Percentiles rank a stretch among this genome's conserved stretches.
Evolutionary conservation across 1,140 invertebrate genomes (phyloP).

Genomic region (Xylocopa sonorina): DNA sequence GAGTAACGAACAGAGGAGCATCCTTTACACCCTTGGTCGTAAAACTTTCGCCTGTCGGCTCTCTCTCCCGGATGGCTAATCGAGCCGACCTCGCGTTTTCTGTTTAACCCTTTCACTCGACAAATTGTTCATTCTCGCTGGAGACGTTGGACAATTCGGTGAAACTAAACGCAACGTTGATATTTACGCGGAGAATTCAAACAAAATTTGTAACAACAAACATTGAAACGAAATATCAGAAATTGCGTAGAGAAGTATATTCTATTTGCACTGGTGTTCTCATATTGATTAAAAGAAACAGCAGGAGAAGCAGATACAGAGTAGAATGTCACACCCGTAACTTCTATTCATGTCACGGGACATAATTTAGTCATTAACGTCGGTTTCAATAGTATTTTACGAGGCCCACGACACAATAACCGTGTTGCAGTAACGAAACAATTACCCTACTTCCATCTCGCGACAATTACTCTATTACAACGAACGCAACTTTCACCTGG

Average conservation of each 20-base stretch:
- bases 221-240: no score
- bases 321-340: no score
- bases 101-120: conserved; percentile 16
- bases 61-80: conserved; percentile 22
- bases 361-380: no score
- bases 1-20: conserved; percentile 33
- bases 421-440: background rate
- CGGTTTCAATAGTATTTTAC: no score
- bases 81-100: background rate
- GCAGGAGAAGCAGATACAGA: no score
- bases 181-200: background rate
- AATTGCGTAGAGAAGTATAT: no score
- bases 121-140: conserved; percentile 1
- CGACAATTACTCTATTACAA: conserved; percentile 12
- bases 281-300: no score
- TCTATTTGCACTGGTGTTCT: no score
- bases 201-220: no score
- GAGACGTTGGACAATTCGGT: background rate
- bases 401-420: no score
- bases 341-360: no score
- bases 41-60: conserved; percentile 24
- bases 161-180: background rate
- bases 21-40: conserved; percentile 30
- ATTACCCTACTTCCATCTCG: conserved; percentile 17
- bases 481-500: conserved; percentile 33